Evolutionary conservation across 2,797 vertebrate genomes (phyloP).

Genomic region (Muscicapa comitata): DNA sequence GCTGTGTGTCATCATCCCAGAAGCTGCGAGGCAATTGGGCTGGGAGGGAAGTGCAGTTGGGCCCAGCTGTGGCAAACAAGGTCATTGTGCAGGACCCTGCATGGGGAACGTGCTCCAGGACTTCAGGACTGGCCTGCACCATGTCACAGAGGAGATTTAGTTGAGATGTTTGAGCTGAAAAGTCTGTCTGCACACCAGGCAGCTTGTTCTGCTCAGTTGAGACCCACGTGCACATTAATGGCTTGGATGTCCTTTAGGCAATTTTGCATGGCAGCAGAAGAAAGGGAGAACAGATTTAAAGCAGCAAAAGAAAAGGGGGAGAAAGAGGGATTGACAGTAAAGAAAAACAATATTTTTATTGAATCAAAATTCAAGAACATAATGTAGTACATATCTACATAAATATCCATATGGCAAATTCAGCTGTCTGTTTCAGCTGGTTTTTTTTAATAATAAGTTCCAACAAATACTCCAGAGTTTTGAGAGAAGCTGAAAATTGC

Average conservation of each 20-base stretch:
- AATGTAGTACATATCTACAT: neutral
- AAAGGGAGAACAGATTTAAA: neutral
- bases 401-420: neutral
- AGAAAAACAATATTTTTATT: neutral
- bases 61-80: neutral
- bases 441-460: neutral
- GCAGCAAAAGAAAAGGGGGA: neutral
- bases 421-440: neutral
- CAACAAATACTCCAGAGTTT: neutral
- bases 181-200: neutral
- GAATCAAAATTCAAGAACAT: neutral
- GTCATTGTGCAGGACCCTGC: neutral
- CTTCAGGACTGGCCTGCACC: neutral
- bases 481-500: neutral
- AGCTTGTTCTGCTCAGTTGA: neutral
- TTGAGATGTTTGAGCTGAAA: neutral
- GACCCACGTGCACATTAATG: neutral
- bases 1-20: neutral
- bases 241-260: neutral
- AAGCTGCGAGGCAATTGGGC: neutral
- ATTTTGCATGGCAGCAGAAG: neutral
- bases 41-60: neutral
- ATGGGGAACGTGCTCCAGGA: neutral
- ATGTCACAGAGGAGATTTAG: neutral
- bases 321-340: neutral